Evolutionary conservation across 2,888 invertebrate species (phyloP), one percentile per base, ranked within the genome.

Genomic region (Diadromus collaris): DNA sequence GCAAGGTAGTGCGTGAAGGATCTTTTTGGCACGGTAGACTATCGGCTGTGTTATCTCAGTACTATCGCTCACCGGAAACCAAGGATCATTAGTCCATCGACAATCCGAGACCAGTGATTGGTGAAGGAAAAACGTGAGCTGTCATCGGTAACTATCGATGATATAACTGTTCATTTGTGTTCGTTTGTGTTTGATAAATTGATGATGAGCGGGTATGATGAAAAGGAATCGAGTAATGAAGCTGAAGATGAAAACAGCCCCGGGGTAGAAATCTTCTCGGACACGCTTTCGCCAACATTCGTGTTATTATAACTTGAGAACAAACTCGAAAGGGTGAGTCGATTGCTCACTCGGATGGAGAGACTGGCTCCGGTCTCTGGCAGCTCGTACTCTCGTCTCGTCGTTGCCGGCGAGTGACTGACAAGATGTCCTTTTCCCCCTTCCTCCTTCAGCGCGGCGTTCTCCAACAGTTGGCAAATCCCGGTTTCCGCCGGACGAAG

Each of bases 1-100:
- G 76, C 73, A 79, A 76, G 65, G 64, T 67, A 63, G 75, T 48
- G 64, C 79, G 72, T 16, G 51, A 60, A 46, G 65, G 72, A 41
- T 67, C 76, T 56, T 80, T 79, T 79, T 71, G 65, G 58, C 61
- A 32, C 64, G 68, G 65, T 63, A 70, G 78, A 58, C 54, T 67
- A 44, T 65, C 72, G 63, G 19, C 64, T 21, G 32, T 21, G 32
- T 32, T 46, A 6, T 60, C 46, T 32, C 9, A 19, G 32, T 34
- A 16, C 34, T 10, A 32, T 60, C 19, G 60, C 60, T 19, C 60
- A 60, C 34, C 34, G 19, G 10, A 10, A 34, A 34, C 32, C 34
- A 9, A 34, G 10, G 21, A 60, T 58, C 38, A 44, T 19, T 21
- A 60, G 46, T 32, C 44, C 68, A 29, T 10, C 16, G 19, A 67